Evolutionary conservation across 2,797 vertebrate genomes (phyloP), one percentile per base, ranked within the genome.

Genomic region (Apodemus agrarius): DNA sequence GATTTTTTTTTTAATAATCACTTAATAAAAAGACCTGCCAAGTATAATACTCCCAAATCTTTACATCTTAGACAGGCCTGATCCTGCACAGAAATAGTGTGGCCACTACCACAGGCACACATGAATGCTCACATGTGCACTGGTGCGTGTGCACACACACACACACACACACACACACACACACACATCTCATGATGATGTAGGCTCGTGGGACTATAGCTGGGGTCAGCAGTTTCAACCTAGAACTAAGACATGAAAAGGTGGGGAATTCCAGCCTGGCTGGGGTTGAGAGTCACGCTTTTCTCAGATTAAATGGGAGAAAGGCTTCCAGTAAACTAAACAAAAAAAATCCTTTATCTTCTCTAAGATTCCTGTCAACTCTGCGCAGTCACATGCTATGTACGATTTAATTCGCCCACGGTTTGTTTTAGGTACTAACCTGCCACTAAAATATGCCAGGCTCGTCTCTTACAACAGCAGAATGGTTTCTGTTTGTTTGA

Each of bases 1-100:
- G 61, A 26, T 46, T 6, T 21, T 72, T 81, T 29, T 72, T 78
- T 26, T 24, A 54, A 40, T 43, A 43, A 40, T 49, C 91, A 83
- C 89, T 95, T 46, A 61, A 37, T 37, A 80, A 93, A 93, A 93
- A 90, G 5, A 87, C 80, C 1, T 17, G 6, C 81, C n/a, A 63
- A 82, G 21, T 29, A 17, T 79, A 79, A 75, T 21, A 17, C 11
- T 37, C 26, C 9, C n/a, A 84, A 75, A 76, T 76, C 65, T 89
- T 92, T 72, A 93, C 84, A 74, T 61, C 43, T 86, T 54, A 67
- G 52, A 52, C 52, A 52, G 52, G 10, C 63, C 46, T 81, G 52
- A 59, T 80, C 88, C 63, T 76, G 29, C 21, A 85, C 43, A 67
- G 40, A 37, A 37, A 34, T 1, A 40, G 21, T 24, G 37, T 6